phyloP scores from a whole-genome alignment of 2,113 vertebrate species.

The Bettongia penicillata region DNA sequence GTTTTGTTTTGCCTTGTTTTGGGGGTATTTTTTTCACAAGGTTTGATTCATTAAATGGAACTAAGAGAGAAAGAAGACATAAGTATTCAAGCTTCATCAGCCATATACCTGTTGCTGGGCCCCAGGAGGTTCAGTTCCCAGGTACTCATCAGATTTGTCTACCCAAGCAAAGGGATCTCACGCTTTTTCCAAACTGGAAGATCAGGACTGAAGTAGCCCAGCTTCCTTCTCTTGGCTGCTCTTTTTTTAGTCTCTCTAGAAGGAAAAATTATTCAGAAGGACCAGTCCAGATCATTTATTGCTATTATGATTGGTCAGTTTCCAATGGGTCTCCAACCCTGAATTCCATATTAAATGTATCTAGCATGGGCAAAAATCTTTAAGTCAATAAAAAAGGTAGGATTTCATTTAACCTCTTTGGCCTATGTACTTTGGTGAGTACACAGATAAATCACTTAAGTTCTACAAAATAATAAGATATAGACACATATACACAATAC shows the following conservation, averaged over 20 bases:
- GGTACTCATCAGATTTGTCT: too few species aligned
- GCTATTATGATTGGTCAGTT: background rate
- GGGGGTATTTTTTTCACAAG: background rate
- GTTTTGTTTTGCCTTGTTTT: too few species aligned
- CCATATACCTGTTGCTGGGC: background rate
- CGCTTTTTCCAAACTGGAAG: too few species aligned
- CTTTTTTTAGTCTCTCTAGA: background rate
- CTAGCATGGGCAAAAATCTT: background rate
- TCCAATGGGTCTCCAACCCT: background rate
- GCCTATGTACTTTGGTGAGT: background rate
- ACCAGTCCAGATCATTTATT: background rate
- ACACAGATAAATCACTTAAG: background rate
- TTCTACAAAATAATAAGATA: background rate
- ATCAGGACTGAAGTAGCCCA: too few species aligned
- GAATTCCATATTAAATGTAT: background rate
- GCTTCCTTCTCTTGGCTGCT: background rate
- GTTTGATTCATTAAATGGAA: background rate
- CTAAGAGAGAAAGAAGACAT: background rate
- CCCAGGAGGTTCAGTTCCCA: too few species aligned
- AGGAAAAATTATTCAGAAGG: background rate
- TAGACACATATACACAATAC: background rate
- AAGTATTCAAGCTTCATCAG: too few species aligned
- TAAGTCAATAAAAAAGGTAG: background rate
- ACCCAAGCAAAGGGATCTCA: too few species aligned
- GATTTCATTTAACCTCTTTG: background rate